Evolutionary conservation across 2,888 invertebrate species (phyloP).

Genomic region (Drosophila subquinaria): DNA sequence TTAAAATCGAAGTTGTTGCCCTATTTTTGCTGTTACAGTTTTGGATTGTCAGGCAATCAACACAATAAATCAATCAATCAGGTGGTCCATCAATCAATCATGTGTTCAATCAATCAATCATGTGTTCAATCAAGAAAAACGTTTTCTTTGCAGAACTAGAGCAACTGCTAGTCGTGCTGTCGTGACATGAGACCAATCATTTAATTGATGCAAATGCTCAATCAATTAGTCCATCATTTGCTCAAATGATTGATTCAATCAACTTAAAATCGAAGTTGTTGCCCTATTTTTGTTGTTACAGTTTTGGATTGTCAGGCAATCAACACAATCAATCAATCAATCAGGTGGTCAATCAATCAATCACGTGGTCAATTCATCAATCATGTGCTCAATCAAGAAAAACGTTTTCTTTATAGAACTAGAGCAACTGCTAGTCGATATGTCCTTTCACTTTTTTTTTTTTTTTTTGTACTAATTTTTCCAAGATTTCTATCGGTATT

Average conservation of each 20-base stretch:
- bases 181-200: too few species aligned
- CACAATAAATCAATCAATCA: too few species aligned
- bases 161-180: conserved; percentile 4
- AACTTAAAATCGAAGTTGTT: neutral
- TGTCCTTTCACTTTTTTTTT: neutral
- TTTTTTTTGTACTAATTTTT: conserved; percentile 27
- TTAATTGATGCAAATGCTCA: neutral
- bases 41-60: neutral
- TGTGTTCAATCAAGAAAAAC: neutral
- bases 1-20: neutral
- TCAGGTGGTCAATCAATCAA: neutral
- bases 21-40: neutral
- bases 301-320: neutral
- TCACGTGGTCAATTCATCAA: neutral
- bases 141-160: conserved; percentile 3
- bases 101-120: neutral
- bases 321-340: neutral
- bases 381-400: neutral
- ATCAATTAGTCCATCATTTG: neutral
- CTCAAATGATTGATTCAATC: neutral
- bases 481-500: conserved; percentile 41
- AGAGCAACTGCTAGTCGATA: conserved; percentile 24
- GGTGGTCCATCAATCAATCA: neutral
- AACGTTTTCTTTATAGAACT: neutral
- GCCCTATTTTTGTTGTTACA: neutral